Conservation (phyloP, 1,140 invertebrate genomes). For the Macrobrachium rosenbergii region DNA sequence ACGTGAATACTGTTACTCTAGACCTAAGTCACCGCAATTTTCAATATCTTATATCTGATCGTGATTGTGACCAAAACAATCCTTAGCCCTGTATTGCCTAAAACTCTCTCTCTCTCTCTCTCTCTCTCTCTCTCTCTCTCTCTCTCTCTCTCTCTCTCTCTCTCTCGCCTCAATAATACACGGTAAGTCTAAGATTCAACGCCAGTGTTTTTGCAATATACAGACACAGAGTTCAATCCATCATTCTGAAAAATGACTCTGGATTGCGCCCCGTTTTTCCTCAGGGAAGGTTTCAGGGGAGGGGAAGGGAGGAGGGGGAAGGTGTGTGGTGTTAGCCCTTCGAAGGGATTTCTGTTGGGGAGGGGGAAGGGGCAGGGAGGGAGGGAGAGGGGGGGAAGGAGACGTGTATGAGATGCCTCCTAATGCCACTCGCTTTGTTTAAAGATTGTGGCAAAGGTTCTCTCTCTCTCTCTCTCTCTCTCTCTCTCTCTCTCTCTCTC, state of each 20-base stretch:
- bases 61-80: too few species aligned
- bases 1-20: too few species aligned
- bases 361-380: background rate
- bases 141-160: background rate
- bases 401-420: background rate
- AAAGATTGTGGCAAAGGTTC: too few species aligned
- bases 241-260: constrained; percentile 37
- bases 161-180: constrained; percentile 28
- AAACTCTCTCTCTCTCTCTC: too few species aligned
- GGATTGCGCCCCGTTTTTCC: constrained; percentile 19
- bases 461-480: background rate
- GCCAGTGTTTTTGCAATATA: constrained; percentile 39
- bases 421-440: too few species aligned
- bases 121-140: background rate
- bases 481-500: background rate
- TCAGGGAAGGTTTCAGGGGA: background rate
- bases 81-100: too few species aligned
- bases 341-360: too few species aligned
- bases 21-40: too few species aligned
- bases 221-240: constrained; percentile 39
- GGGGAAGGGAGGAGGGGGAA: background rate
- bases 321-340: too few species aligned
- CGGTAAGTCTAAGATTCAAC: constrained; percentile 18
- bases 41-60: too few species aligned
- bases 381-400: background rate